Evolutionary conservation across 2,888 invertebrate genomes (phyloP), one percentile per base, ranked within the genome.

Genomic region (Spodoptera picta): DNA sequence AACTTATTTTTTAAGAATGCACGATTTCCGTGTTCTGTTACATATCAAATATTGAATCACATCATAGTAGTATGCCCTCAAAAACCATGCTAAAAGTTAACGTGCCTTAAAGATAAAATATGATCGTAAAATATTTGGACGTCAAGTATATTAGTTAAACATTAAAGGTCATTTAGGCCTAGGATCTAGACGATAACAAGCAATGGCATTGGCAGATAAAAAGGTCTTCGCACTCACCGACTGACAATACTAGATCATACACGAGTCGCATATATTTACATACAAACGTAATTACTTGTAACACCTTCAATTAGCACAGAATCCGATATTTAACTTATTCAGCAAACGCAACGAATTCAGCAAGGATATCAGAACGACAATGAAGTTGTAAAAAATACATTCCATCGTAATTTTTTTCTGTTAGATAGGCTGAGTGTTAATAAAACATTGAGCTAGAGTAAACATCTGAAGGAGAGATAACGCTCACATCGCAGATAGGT

Each of bases 391-490:
- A 85, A 86, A 77, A 69, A 69, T 76, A 83, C 77, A 81, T 84
- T 84, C 83, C 85, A 86, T 83, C 75, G 82, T 82, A 82, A 83
- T 83, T 83, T 85, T 66, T 75, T 79, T 79, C 81, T 70, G 75
- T 74, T 74, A 82, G 81, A 84, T 83, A 83, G 75, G 79, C 82
- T 76, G 65, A 74, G 80, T 83, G 86, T 85, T 87, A 86, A 83
- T 87, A 89, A 86, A 88, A 85, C 82, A 84, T 75, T 80, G 81
- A 86, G 88, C 82, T 81, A 83, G 73, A 65, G 86, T 82, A 90
- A 90, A 91, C 88, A 90, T 66, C 51, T 72, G 82, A 83, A 83
- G 80, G 80, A 57, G 65, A 88, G 90, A 90, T 90, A 90, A 85
- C 81, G 73, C 69, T 61, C 63, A 73, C 65, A 5, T 77, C 79